Conservation (phyloP, 92 coral and sea anemone species). For the Palythoa grandiflora region DNA sequence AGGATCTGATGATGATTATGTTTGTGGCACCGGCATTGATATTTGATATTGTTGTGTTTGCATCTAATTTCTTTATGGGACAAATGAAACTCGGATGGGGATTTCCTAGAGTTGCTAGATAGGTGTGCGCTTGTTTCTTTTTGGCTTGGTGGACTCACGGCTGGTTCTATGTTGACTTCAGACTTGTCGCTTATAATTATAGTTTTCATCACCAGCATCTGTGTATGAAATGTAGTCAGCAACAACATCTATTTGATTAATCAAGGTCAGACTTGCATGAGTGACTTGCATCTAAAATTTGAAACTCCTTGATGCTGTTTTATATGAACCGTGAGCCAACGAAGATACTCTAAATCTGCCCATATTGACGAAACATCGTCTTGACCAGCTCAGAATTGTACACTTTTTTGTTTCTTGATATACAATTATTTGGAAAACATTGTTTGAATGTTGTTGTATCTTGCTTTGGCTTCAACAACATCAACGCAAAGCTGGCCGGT, state of each 20-base stretch:
- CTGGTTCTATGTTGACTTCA: not conserved
- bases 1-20: too few relatives aligned
- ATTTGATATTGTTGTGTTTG: not conserved
- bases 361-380: not conserved
- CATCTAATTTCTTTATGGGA: not conserved
- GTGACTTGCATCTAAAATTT: conserved; percentile 2
- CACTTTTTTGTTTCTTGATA: not conserved
- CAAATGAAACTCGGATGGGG: not conserved
- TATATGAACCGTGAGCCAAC: conserved; percentile 6
- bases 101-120: not conserved
- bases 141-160: not conserved
- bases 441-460: not conserved
- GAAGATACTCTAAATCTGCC: not conserved
- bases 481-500: not conserved
- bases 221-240: not conserved
- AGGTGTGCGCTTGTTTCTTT: conserved; percentile 4
- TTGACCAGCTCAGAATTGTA: conserved; percentile 1
- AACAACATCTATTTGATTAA: not conserved
- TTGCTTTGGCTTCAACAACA: not conserved
- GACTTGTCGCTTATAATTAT: not conserved
- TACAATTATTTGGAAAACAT: not conserved
- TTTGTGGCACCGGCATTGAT: too few relatives aligned
- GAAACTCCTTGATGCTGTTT: conserved; percentile 2
- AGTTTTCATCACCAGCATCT: not conserved
- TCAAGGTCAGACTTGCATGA: not conserved